Evolutionary conservation across 2,888 invertebrate species (phyloP), one percentile per base, ranked within the genome.

Genomic region (Theristus sp.): DNA sequence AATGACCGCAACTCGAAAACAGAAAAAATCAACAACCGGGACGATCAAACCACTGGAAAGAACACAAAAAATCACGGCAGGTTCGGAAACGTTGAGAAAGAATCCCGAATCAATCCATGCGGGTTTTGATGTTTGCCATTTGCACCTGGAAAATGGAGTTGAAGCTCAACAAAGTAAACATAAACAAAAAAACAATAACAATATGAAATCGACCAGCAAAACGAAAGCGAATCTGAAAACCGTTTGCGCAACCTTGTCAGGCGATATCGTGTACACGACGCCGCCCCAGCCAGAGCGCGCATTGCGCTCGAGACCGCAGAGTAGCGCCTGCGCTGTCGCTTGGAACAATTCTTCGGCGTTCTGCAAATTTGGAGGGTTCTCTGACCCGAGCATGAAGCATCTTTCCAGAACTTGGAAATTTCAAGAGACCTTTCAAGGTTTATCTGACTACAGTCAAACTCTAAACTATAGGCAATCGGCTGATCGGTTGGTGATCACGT

Each of bases 211-310:
- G 17, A 13, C 38, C 10, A 13, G 17, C 38, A 38, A 38, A 38
- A 38, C 6, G 6, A 6, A 6, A 13, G 10, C 10, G 6, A 38
- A 13, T 38, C 17, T 38, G 38, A 38, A 38, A 38, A 38, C 54
- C 2, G n/a, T n/a, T n/a, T n/a, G n/a, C n/a, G n/a, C n/a, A 13
- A 54, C 54, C 54, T 54, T 54, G 25, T 57, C 57, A 1, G 2
- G n/a, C 46, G 72, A 73, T 63, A 73, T 70, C 22, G 70, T 68
- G 64, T 93, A 86, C 60, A 99, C 91, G 31, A 89, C 82, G 1
- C 88, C 96, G 64, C 98, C 98, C 94, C 94, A 96, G 74, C 98
- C 98, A 65, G 94, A 90, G 69, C 88, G 84, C 3, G 96, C 94
- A 79, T 98, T 96, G 66, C 98, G 82, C 76, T 98, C 96, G 62